A percentile compares a stretch with the other conserved stretches of the same genome.
Evolutionary conservation across 1,140 invertebrate genomes (phyloP).

Genomic region (Drosophila chauvacae): DNA sequence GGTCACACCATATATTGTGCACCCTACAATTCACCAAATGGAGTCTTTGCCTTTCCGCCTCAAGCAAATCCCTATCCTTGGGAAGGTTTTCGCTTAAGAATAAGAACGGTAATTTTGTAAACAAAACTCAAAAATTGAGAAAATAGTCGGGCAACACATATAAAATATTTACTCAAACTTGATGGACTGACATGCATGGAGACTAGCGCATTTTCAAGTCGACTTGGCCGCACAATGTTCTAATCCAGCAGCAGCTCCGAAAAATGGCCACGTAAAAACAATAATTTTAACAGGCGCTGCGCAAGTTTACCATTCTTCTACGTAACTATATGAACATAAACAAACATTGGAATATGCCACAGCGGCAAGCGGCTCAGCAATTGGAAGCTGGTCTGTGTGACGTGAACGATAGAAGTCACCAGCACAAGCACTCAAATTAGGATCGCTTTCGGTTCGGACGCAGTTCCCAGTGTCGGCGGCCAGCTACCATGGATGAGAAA

Average conservation of each 20-base stretch:
- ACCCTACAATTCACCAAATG: background rate
- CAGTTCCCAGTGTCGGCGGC: background rate
- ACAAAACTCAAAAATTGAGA: background rate
- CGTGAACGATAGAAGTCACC: conserved; percentile 15
- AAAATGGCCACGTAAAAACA: conserved; percentile 65
- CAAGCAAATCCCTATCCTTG: fast-evolving
- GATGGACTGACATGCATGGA: background rate
- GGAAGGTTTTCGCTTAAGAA: background rate
- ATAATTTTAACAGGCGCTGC: conserved; percentile 16
- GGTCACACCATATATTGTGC: background rate
- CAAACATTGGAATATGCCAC: conserved; percentile 45
- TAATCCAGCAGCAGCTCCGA: conserved; percentile 15
- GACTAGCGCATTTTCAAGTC: conserved; percentile 3
- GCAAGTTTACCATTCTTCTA: conserved; percentile 6
- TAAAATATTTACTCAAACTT: background rate
- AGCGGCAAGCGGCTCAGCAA: conserved; percentile 36
- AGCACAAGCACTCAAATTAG: conserved; percentile 11
- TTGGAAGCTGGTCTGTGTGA: conserved; percentile 33
- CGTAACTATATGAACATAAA: conserved; percentile 38
- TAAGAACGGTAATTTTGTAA: too few species aligned
- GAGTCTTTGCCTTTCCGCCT: background rate
- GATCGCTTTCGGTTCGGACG: background rate
- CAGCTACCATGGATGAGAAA: conserved; percentile 79
- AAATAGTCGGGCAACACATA: too few species aligned
- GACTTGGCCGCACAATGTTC: background rate